A percentile compares a stretch with the other conserved stretches of the same genome.
These are phyloP conservation scores for Zaprionus capensis DNA, from an alignment of 1,140 invertebrate genomes.

Conservation along the genomic window DNA sequence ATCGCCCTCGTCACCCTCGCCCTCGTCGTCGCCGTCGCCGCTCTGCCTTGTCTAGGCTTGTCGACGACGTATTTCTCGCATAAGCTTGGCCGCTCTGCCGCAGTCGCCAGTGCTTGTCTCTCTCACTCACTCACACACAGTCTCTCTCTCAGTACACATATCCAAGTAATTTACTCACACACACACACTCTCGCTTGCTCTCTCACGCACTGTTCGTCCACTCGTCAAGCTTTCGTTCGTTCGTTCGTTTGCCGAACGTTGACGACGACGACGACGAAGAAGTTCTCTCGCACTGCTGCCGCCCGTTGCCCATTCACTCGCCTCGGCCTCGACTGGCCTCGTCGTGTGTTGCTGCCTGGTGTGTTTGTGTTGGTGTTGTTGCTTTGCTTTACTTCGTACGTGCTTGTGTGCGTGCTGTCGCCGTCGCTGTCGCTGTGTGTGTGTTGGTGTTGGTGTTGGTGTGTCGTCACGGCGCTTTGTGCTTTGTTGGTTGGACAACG, in stretches of 20 bases:
- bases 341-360: slow-evolving; percentile 39
- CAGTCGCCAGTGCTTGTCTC: slow-evolving; percentile 7
- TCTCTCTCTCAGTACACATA: background rate
- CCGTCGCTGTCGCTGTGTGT: slow-evolving; percentile 13
- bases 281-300: slow-evolving; percentile 40
- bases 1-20: slow-evolving; percentile 16
- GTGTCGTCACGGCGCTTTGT: slow-evolving; percentile 55
- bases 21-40: slow-evolving; percentile 1
- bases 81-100: slow-evolving; percentile 30
- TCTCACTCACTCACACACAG: slow-evolving; percentile 13
- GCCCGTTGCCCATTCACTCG: slow-evolving; percentile 47
- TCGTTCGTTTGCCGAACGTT: slow-evolving; percentile 34
- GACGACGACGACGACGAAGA: slow-evolving; percentile 22
- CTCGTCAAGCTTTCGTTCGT: slow-evolving; percentile 50
- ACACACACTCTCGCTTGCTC: slow-evolving; percentile 5
- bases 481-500: slow-evolving; percentile 56
- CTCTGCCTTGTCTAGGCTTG: slow-evolving; percentile 24
- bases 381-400: slow-evolving; percentile 33
- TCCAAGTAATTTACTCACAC: slow-evolving; percentile 3
- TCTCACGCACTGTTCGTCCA: slow-evolving; percentile 48
- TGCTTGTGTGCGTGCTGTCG: slow-evolving; percentile 2
- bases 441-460: slow-evolving; percentile 31
- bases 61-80: slow-evolving; percentile 4
- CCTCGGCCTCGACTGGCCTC: slow-evolving; percentile 25
- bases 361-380: slow-evolving; percentile 28